phyloP scores from a whole-genome alignment of 2,113 vertebrate genomes.

The Cervus canadensis region DNA sequence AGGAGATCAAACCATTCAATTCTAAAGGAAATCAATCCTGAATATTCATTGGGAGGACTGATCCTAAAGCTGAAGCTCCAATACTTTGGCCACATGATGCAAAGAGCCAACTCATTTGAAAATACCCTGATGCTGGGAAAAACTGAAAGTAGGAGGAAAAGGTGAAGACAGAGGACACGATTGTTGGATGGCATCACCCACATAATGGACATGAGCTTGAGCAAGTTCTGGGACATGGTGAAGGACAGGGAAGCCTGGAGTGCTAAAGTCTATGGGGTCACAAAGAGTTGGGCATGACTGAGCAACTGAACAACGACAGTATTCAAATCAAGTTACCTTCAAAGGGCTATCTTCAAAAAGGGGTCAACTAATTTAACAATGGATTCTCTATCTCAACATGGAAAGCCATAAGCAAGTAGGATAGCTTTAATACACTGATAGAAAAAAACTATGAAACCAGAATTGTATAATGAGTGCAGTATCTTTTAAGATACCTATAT shows the following conservation, averaged over 20 bases:
- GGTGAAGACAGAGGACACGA: not conserved
- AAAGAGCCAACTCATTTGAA: not conserved
- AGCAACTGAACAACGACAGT: not conserved
- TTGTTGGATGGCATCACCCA: not conserved
- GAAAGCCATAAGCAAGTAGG: not conserved
- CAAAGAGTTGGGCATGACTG: not conserved
- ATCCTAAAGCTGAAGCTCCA: not conserved
- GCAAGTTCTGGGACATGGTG: not conserved
- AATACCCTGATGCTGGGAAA: not conserved
- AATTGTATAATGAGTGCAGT: not conserved
- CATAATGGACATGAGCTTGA: not conserved
- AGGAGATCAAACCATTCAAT: not conserved
- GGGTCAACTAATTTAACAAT: not conserved
- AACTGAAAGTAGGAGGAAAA: not conserved
- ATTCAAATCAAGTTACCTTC: not conserved
- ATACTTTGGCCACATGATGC: not conserved
- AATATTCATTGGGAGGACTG: not conserved
- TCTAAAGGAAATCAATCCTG: not conserved
- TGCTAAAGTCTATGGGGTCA: not conserved
- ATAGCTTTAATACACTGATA: not conserved
- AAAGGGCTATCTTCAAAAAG: not conserved
- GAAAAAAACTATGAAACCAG: not conserved
- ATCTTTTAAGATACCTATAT: not conserved
- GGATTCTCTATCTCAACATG: not conserved
- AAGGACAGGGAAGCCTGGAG: not conserved